Percentiles rank a stretch among this genome's conserved stretches.
phyloP scores from a whole-genome alignment of 1,140 invertebrate species.

The Heliconius hermathena region DNA sequence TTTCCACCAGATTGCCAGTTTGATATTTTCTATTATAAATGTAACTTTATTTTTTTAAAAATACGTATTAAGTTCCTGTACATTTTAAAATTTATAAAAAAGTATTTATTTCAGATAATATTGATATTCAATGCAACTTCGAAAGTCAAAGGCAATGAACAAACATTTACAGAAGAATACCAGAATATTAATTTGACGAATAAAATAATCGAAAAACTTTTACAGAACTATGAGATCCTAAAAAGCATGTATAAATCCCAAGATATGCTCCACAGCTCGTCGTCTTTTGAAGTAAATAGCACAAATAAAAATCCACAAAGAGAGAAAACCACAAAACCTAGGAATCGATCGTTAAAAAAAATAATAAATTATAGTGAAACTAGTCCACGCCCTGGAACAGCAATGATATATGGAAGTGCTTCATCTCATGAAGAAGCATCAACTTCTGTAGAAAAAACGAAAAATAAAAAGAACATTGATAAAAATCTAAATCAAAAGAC shows the following conservation, averaged over 20 bases:
- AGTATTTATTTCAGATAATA: not conserved
- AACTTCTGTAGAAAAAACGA: not conserved
- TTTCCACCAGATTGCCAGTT: not conserved
- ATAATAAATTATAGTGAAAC: constrained; percentile 9
- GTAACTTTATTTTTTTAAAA: not conserved
- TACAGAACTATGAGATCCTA: constrained; percentile 56
- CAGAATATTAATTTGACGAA: constrained; percentile 58
- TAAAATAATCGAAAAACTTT: constrained; percentile 54
- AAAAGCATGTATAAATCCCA: constrained; percentile 51
- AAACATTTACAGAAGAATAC: constrained; percentile 48
- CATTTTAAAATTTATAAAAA: not conserved
- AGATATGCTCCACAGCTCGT: constrained; percentile 39
- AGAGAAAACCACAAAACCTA: constrained; percentile 29
- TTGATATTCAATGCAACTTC: not conserved
- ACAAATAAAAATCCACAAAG: constrained; percentile 33
- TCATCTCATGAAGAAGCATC: constrained; percentile 10
- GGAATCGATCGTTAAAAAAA: constrained; percentile 16
- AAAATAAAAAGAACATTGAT: not conserved
- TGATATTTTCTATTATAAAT: constrained; percentile 2
- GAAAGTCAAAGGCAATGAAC: constrained; percentile 17
- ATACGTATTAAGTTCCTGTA: not conserved
- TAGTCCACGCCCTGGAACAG: constrained; percentile 23
- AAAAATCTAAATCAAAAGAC: not conserved
- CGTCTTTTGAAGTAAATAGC: constrained; percentile 43
- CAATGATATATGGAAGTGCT: constrained; percentile 28